A percentile compares a stretch with the other conserved stretches of the same genome.
Conservation (phyloP, 2,113 vertebrate species). For the Diadophis punctatus region DNA sequence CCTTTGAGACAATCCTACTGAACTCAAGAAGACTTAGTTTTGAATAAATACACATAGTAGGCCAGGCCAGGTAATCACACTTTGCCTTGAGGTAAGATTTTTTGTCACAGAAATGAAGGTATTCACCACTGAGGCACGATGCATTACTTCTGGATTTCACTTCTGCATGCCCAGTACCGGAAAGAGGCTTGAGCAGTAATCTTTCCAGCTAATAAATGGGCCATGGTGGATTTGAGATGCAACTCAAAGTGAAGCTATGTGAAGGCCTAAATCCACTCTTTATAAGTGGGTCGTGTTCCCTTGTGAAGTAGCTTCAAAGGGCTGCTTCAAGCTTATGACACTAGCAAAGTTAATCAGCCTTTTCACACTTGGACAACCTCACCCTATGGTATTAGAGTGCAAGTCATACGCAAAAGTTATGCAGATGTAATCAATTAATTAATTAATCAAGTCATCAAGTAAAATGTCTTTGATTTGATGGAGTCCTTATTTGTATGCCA, state of each 20-base stretch:
- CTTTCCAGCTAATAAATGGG: background rate
- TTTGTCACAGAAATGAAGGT: background rate
- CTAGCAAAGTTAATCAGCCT: background rate
- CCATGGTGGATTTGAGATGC: background rate
- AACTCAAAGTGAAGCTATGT: background rate
- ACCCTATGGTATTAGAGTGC: background rate
- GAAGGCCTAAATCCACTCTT: background rate
- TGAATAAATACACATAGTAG: background rate
- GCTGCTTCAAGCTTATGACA: background rate
- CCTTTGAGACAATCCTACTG: background rate
- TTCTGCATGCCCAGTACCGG: background rate
- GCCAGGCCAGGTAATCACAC: background rate
- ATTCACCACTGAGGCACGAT: background rate
- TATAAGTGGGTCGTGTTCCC: background rate
- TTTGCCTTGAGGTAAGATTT: background rate
- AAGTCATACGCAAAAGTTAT: background rate
- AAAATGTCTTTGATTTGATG: background rate
- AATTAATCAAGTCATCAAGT: background rate
- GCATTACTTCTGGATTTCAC: background rate
- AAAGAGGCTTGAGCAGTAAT: background rate
- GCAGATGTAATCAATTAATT: background rate
- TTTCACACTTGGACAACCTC: background rate
- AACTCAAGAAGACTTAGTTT: background rate
- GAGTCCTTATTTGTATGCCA: constrained; percentile 42
- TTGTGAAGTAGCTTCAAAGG: background rate